A percentile compares a stretch with the other conserved stretches of the same genome.
Evolutionary conservation across 2,113 vertebrate genomes (phyloP).

Genomic region (Amia ocellicauda): DNA sequence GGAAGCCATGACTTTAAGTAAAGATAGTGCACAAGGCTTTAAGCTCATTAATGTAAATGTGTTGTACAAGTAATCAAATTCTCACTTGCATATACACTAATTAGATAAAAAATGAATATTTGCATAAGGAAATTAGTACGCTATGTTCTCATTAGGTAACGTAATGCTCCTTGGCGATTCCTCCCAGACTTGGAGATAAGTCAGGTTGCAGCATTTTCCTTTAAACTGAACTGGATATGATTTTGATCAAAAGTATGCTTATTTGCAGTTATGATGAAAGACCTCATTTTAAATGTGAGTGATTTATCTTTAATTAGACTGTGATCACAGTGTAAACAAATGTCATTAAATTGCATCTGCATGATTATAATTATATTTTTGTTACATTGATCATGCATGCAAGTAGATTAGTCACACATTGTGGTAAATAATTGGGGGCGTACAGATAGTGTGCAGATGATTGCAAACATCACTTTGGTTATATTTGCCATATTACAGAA

Average conservation of each 20-base stretch:
- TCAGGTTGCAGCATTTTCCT: background rate
- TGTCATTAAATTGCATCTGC: no score
- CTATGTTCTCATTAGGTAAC: background rate
- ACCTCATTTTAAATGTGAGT: background rate
- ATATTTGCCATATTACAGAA: no score
- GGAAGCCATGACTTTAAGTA: background rate
- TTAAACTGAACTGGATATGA: background rate
- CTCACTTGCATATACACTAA: background rate
- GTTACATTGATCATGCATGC: no score
- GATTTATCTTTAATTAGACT: background rate
- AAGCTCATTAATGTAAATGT: background rate
- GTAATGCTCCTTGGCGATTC: background rate
- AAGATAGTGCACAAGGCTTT: background rate
- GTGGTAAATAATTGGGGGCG: no score
- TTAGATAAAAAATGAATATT: background rate
- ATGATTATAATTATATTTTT: no score
- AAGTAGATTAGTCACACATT: no score
- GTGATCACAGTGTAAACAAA: background rate
- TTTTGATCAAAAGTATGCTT: background rate
- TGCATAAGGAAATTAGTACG: conserved; percentile 1
- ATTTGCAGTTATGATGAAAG: background rate
- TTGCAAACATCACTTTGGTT: no score
- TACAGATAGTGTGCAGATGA: no score
- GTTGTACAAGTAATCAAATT: background rate
- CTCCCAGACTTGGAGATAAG: background rate